These are phyloP conservation scores for Neuroscelio doddi DNA, from an alignment of 2,888 invertebrate species.

Conservation along the genomic window DNA sequence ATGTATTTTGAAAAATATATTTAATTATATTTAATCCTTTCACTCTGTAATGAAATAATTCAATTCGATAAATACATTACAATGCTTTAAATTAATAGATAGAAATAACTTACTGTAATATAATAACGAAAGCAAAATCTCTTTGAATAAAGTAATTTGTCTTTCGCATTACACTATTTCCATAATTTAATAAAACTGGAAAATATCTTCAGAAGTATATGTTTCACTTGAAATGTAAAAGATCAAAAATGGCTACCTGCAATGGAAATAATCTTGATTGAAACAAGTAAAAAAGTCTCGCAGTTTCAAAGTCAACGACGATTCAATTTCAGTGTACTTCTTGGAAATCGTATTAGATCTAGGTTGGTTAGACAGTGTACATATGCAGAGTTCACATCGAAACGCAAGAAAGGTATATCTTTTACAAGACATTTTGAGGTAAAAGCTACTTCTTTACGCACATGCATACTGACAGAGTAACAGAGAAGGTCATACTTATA, in stretches of 20 bases:
- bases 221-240: background rate
- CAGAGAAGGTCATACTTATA: background rate
- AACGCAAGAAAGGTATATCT: background rate
- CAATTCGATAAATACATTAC: too few species aligned
- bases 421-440: background rate
- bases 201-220: too few species aligned
- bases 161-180: too few species aligned
- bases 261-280: background rate
- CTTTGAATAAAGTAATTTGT: too few species aligned
- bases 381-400: background rate
- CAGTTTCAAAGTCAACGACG: constrained; percentile 2
- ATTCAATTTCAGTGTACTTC: background rate
- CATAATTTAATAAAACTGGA: too few species aligned
- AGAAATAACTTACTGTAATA: too few species aligned
- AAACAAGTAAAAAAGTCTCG: background rate
- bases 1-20: too few species aligned
- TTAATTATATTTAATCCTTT: too few species aligned
- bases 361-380: background rate
- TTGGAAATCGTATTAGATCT: background rate
- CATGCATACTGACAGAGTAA: background rate
- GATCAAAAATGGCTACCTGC: background rate
- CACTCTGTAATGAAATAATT: too few species aligned
- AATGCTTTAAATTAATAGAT: too few species aligned
- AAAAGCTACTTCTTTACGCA: background rate
- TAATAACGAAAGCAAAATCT: too few species aligned